These are phyloP conservation scores for Simalia tracyae DNA, from an alignment of 2,797 vertebrate species.

Conservation along the genomic window DNA sequence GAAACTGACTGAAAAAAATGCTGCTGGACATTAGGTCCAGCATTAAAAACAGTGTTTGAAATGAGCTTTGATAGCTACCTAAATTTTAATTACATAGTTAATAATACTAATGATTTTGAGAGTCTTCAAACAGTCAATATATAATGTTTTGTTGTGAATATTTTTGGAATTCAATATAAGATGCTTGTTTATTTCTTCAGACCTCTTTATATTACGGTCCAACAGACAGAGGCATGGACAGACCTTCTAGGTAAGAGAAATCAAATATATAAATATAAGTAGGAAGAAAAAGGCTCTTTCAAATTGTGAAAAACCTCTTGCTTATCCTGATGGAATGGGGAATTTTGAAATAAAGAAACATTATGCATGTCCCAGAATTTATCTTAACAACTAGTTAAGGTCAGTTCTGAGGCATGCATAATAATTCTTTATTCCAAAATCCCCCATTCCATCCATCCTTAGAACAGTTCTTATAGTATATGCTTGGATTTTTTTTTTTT, in stretches of 20 bases:
- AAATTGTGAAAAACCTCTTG: background rate
- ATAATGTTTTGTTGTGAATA: conserved; percentile 13
- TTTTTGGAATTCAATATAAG: conserved; percentile 19
- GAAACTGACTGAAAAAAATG: background rate
- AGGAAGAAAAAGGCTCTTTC: background rate
- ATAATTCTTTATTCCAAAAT: too few relatives aligned
- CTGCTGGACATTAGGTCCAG: conserved; percentile 11
- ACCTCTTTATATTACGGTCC: conserved; percentile 85
- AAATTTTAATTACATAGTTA: background rate
- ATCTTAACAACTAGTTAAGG: too few relatives aligned
- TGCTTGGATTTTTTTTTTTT: background rate
- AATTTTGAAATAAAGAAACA: too few relatives aligned
- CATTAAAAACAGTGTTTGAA: background rate
- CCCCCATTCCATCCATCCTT: background rate
- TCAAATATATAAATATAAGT: background rate
- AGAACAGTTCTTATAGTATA: background rate
- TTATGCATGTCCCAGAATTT: too few relatives aligned
- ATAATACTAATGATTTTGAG: background rate
- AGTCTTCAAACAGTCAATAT: conserved; percentile 27
- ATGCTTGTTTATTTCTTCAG: conserved; percentile 79
- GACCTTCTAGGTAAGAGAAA: conserved; percentile 87
- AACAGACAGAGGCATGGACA: conserved; percentile 84
- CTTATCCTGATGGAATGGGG: background rate
- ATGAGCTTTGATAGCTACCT: background rate
- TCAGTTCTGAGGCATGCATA: too few relatives aligned